Evolutionary conservation across 2,888 invertebrate genomes (phyloP).

Genomic region (Rambutsinella grinnellia): DNA sequence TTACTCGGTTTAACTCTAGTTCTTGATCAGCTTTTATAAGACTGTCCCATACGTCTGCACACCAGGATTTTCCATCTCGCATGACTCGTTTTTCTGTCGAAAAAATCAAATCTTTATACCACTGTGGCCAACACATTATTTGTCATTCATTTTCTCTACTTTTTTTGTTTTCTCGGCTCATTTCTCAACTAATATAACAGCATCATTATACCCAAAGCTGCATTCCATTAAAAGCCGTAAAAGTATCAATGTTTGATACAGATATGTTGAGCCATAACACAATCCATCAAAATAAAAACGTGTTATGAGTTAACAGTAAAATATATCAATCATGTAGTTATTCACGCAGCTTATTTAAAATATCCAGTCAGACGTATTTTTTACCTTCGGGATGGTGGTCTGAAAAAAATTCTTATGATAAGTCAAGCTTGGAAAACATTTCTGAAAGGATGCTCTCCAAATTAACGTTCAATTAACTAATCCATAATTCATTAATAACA

Average conservation of each 20-base stretch:
- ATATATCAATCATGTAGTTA: neutral
- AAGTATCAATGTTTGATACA: neutral
- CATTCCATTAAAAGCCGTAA: too few relatives aligned
- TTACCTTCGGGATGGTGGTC: too few relatives aligned
- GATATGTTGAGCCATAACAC: slow-evolving; percentile 8
- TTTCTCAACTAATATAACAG: too few relatives aligned
- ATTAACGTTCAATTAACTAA: too few relatives aligned
- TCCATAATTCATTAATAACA: too few relatives aligned
- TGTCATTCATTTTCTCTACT: slow-evolving; percentile 10
- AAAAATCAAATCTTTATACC: too few relatives aligned
- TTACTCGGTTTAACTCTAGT: slow-evolving; percentile 61
- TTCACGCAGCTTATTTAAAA: too few relatives aligned
- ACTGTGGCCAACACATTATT: neutral
- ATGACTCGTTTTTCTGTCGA: slow-evolving; percentile 62
- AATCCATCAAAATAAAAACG: slow-evolving; percentile 20
- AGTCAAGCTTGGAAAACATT: too few relatives aligned
- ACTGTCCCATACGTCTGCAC: slow-evolving; percentile 65
- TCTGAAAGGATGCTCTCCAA: too few relatives aligned
- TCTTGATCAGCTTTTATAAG: slow-evolving; percentile 62
- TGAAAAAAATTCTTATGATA: too few relatives aligned
- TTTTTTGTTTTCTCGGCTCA: neutral
- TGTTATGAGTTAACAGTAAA: slow-evolving; percentile 19
- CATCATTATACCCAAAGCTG: too few relatives aligned
- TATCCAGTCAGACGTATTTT: too few relatives aligned
- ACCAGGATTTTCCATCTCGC: slow-evolving; percentile 65